Base-by-base conservation (phyloP, 2,888 invertebrate genomes). In the Eutolmus rufibarbis region DNA sequence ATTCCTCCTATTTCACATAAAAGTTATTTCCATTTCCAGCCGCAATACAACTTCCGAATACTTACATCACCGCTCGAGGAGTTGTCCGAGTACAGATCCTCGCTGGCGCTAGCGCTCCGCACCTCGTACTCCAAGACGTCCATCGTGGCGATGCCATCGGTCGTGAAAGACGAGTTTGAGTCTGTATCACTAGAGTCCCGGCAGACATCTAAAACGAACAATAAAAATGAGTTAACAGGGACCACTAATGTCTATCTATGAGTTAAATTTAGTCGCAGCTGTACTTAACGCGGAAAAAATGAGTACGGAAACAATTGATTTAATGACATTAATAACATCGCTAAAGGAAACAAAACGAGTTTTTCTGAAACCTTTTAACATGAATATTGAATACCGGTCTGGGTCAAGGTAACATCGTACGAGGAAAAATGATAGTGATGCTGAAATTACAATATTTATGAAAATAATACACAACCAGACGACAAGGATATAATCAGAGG, bases 141-240 rank as follows among this genome's bases (percentile, higher is more conserved):
- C 31, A 90, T 88, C 84, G 91, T 91, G 28, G 91, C 90, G 78
- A 91, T 89, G 23, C 88, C 92, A 46, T 88, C 88, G n/a, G 88
- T 87, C 46, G 85, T 86, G 86, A 87, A 89, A 2, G 89, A 89
- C 79, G 89, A 89, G 87, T 88, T 89, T 81, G 90, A 89, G 88
- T 93, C 93, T 88, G 94, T 93, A 91, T 94, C 94, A 91, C 93
- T 93, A 89, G 94, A 94, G 92, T 94, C 94, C 89, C 89, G 89
- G 82, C 90, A 90, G 74, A 90, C 74, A 88, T 90, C 90, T 90
- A 85, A 19, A 88, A 88, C 4, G n/a, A 57, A 82, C 86, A 84
- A 12, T 12, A 12, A 40, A 74, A 86, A 40, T 12, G 7, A 19
- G 1, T 57, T 57, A 66, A 66, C 23, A 28, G 66, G 28, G 46